Percentiles rank a stretch among this genome's conserved stretches.
Evolutionary conservation across 2,113 vertebrate genomes (phyloP).

Genomic region (Chaenogobius annularis): DNA sequence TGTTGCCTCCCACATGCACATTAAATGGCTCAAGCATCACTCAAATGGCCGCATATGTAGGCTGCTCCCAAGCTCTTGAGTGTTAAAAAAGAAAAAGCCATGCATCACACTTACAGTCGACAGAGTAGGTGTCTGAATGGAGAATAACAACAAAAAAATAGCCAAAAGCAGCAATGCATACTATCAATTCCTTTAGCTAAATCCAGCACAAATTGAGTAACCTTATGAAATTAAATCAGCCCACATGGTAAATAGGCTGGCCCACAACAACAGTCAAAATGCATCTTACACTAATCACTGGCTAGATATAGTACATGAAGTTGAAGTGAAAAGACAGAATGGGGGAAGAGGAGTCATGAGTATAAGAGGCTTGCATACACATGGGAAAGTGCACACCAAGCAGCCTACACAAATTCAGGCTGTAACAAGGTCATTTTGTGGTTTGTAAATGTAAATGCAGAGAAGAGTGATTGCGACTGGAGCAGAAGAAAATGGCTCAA

Average conservation of each 20-base stretch:
- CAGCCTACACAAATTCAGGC: conserved; percentile 50
- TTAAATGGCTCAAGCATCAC: conserved; percentile 55
- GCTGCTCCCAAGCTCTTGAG: conserved; percentile 27
- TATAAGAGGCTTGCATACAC: conserved; percentile 19
- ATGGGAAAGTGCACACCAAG: conserved; percentile 11
- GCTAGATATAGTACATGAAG: conserved; percentile 49
- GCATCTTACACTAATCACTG: conserved; percentile 68
- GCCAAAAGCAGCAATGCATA: conserved; percentile 4
- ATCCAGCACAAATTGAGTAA: conserved; percentile 23
- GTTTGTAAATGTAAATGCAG: conserved; percentile 63
- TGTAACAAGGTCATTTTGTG: conserved; percentile 66
- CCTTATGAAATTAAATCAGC: conserved; percentile 54
- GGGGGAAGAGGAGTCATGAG: conserved; percentile 43
- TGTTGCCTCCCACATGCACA: conserved; percentile 51
- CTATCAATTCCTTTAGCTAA: background rate
- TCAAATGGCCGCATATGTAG: conserved; percentile 43
- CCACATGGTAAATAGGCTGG: conserved; percentile 65
- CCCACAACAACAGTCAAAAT: conserved; percentile 64
- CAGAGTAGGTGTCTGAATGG: conserved; percentile 28
- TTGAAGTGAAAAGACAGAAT: conserved; percentile 36
- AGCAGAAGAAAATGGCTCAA: conserved; percentile 53
- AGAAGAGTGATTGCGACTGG: conserved; percentile 55
- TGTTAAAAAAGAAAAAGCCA: conserved; percentile 31
- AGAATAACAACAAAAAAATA: conserved; percentile 12
- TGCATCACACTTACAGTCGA: conserved; percentile 21